Percentiles rank a stretch among this genome's conserved stretches.
These are phyloP conservation scores for Zonotrichia albicollis DNA, from an alignment of 2,797 vertebrate genomes.

Conservation along the genomic window DNA sequence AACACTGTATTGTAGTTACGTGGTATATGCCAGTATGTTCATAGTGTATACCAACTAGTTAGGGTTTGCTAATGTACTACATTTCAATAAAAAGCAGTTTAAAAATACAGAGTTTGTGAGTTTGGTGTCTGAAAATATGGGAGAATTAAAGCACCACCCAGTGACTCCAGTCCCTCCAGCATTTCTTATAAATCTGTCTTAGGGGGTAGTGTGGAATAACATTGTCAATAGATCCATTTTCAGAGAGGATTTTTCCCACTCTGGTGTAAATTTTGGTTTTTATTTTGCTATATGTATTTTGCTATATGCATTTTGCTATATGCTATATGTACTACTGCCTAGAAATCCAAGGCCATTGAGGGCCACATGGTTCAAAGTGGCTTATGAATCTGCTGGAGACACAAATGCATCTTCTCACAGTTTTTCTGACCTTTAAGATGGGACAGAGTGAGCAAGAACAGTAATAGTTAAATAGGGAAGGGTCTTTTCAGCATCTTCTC, in stretches of 20 bases:
- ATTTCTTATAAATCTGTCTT: background rate
- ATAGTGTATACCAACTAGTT: conserved; percentile 70
- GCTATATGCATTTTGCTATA: too few relatives aligned
- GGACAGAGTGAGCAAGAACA: background rate
- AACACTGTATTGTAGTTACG: conserved; percentile 70
- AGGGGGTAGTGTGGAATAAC: background rate
- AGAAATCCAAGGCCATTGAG: background rate
- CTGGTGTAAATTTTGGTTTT: background rate
- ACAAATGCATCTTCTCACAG: background rate
- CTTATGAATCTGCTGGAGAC: background rate
- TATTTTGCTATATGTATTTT: too few relatives aligned
- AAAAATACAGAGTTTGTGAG: conserved; percentile 18
- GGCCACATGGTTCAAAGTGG: background rate
- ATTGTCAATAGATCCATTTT: background rate
- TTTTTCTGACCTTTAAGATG: background rate
- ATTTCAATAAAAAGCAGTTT: conserved; percentile 80
- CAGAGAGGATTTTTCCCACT: background rate
- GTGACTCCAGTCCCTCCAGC: background rate
- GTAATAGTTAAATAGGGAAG: background rate
- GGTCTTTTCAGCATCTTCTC: background rate
- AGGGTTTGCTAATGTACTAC: conserved; percentile 78
- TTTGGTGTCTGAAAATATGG: background rate
- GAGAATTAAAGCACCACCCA: background rate
- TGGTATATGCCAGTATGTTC: conserved; percentile 71
- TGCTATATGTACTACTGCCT: background rate